Base-by-base conservation (phyloP, 2,888 invertebrate genomes). In the Folsomia manolachei region DNA sequence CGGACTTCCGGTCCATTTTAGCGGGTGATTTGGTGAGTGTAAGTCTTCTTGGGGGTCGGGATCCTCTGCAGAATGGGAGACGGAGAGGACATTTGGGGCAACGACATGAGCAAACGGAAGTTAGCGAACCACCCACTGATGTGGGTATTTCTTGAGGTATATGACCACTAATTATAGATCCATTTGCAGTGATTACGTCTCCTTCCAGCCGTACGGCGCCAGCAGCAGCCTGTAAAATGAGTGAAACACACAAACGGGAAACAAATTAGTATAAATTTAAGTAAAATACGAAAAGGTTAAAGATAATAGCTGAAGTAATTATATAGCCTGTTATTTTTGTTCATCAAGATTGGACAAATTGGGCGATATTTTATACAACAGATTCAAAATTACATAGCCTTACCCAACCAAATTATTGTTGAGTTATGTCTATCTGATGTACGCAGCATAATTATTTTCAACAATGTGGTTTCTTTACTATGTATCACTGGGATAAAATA, bases 141-240 rank as follows among this genome's bases (percentile, higher is more conserved):
- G 80, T 79, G 21, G 79, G 72, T 72, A 78, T 62, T 78, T 82
- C 81, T 72, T 85, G 85, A 70, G 93, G 93, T 73, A 82, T 76
- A 75, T 82, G 79, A 60, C 82, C 82, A 80, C 94, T 90, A 81
- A 94, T 85, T 82, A 95, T 93, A 80, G 92, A 94, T 73, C 94
- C 94, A 83, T 95, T 95, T 62, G 94, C 93, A 74, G 94, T 95
- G 85, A 97, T 97, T 81, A 97, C 95, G 87, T 97, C 97, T 75
- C 97, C 97, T 83, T 98, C 97, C 76, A 98, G 86, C 74, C 95
- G 89, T 24, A 98, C 97, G 71, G 97, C 95, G 66, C 94, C 95
- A 83, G 95, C 93, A 78, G 96, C 92, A 74, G 97, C 97, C 90
- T 95, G 87, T 67, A 84, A 39, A n/a, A n/a, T n/a, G n/a, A n/a